Conservation (phyloP, 2,113 vertebrate genomes). For the Leiothrix lutea region DNA sequence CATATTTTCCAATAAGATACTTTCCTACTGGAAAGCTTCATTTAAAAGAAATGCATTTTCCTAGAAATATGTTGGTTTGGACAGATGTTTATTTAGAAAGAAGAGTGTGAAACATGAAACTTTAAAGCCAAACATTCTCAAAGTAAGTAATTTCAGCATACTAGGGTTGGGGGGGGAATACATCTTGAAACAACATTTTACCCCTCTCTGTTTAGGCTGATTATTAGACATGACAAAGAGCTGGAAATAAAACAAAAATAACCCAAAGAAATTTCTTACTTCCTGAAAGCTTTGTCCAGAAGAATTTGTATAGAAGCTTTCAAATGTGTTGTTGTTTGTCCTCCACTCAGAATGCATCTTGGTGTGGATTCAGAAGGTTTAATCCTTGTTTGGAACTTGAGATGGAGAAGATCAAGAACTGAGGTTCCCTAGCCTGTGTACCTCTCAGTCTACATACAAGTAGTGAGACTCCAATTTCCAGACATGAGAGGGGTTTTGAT, state of each 20-base stretch:
- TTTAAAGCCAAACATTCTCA: background rate
- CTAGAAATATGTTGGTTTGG: constrained; percentile 17
- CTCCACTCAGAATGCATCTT: background rate
- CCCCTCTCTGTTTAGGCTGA: background rate
- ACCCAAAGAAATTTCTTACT: background rate
- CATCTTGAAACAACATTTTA: background rate
- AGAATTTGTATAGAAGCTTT: background rate
- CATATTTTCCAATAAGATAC: background rate
- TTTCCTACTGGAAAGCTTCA: background rate
- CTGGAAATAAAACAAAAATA: background rate
- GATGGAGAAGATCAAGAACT: background rate
- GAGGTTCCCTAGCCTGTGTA: background rate
- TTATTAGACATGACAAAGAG: background rate
- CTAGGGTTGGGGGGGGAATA: background rate
- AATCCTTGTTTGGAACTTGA: background rate
- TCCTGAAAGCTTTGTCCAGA: background rate
- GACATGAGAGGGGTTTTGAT: background rate
- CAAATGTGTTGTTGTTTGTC: background rate
- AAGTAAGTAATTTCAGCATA: background rate
- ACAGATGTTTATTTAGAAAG: background rate
- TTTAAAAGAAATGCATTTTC: constrained; percentile 27
- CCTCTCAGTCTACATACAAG: background rate
- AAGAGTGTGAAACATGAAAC: background rate
- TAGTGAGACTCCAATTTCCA: background rate
- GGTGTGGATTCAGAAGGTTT: background rate